Evolutionary conservation across 2,888 invertebrate genomes (phyloP).

Genomic region (Drosophila neutralis): DNA sequence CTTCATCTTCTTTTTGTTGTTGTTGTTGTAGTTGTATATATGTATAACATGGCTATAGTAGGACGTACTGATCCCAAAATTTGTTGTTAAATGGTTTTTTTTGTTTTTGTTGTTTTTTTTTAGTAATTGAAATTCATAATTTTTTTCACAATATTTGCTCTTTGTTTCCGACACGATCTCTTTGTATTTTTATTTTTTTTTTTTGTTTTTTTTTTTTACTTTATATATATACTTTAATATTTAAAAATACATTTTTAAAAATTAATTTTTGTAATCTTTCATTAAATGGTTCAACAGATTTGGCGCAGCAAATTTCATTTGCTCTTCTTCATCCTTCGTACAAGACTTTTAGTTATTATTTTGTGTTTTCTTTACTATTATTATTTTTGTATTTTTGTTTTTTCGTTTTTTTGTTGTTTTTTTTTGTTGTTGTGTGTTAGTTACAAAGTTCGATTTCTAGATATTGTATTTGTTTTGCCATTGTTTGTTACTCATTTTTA

Average conservation of each 20-base stretch:
- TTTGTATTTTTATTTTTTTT: constrained; percentile 56
- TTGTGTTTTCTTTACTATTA: constrained; percentile 20
- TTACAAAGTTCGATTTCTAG: constrained; percentile 51
- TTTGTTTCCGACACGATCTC: constrained; percentile 75
- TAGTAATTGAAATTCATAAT: constrained; percentile 82
- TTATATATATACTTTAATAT: constrained; percentile 72
- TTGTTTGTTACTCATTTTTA: constrained; percentile 37
- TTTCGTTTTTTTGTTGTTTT: constrained; percentile 4
- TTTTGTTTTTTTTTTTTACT: constrained; percentile 55
- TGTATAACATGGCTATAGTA: constrained; percentile 81
- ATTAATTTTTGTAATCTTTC: constrained; percentile 74
- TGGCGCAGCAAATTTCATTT: constrained; percentile 80
- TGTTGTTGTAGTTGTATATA: constrained; percentile 66
- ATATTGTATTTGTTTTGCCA: constrained; percentile 30
- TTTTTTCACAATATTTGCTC: constrained; percentile 79
- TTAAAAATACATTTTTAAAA: constrained; percentile 77
- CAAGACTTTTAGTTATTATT: constrained; percentile 67
- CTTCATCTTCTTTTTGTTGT: constrained; percentile 5
- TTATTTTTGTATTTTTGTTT: constrained; percentile 17
- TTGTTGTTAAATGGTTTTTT: constrained; percentile 66
- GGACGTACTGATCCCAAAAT: constrained; percentile 83
- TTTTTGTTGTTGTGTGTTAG: constrained; percentile 28
- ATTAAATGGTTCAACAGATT: constrained; percentile 79
- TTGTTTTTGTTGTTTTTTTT: constrained; percentile 30
- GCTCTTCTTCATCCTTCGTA: constrained; percentile 68